Evolutionary conservation across 1,140 invertebrate genomes (phyloP).

Genomic region (Lordiphosa collinella): DNA sequence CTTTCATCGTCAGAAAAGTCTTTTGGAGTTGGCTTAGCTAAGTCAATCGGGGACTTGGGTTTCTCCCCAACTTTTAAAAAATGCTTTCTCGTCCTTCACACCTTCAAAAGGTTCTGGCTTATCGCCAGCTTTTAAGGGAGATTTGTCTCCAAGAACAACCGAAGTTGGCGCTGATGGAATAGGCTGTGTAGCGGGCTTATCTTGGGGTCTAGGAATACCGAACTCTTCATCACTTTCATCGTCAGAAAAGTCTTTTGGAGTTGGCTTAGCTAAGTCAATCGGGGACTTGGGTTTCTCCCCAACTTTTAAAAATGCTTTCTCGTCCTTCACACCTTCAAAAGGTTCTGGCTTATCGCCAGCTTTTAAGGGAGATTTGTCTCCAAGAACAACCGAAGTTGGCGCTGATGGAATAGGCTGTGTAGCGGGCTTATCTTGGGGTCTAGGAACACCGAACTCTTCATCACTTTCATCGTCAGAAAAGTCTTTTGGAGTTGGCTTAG

Average conservation of each 20-base stretch:
- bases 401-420: no score
- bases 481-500: no score
- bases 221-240: conserved; percentile 14
- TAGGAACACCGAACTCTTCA: no score
- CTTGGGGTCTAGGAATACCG: neutral
- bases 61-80: conserved; percentile 5
- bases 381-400: no score
- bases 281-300: conserved; percentile 3
- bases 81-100: neutral
- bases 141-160: neutral
- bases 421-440: no score
- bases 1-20: conserved; percentile 20
- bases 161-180: neutral
- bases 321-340: no score
- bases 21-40: conserved; percentile 1
- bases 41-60: conserved; percentile 9
- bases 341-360: no score
- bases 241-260: no score
- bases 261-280: conserved; percentile 6
- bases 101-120: neutral
- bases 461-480: no score
- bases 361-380: no score
- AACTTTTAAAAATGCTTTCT: no score
- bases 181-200: neutral
- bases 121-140: neutral